Percentiles rank a stretch among this genome's conserved stretches.
These are phyloP conservation scores for Loripinus fragilis DNA, from an alignment of 2,888 invertebrate genomes.

Conservation along the genomic window DNA sequence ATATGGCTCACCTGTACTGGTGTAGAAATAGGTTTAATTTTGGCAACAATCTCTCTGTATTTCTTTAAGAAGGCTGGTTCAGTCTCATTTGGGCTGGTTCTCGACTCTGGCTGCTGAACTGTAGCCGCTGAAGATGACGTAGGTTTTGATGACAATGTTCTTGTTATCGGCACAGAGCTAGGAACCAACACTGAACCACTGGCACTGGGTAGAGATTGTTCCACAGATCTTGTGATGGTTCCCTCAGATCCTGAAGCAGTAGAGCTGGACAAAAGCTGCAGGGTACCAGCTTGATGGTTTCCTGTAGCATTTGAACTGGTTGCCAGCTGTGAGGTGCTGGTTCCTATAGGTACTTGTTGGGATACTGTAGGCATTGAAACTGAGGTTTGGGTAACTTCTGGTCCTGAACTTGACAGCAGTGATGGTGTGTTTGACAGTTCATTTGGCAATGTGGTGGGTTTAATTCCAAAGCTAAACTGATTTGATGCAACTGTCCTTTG, in stretches of 20 bases:
- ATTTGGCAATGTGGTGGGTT: too few relatives aligned
- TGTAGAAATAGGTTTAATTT: constrained; percentile 23
- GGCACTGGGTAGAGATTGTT: not conserved
- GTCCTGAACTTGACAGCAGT: too few relatives aligned
- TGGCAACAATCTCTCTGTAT: constrained; percentile 46
- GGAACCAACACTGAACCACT: too few relatives aligned
- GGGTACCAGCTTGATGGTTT: too few relatives aligned
- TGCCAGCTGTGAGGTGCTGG: too few relatives aligned
- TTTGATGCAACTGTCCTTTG: too few relatives aligned
- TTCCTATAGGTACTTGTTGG: not conserved
- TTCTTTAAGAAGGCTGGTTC: constrained; percentile 40
- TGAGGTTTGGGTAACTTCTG: not conserved
- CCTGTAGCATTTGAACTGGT: too few relatives aligned
- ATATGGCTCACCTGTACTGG: not conserved
- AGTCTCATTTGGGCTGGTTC: not conserved
- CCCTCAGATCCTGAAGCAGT: not conserved
- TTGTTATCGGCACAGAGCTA: not conserved
- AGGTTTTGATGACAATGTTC: not conserved
- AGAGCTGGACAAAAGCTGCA: not conserved
- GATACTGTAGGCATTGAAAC: not conserved
- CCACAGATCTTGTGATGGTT: not conserved
- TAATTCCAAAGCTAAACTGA: too few relatives aligned
- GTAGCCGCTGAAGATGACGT: not conserved
- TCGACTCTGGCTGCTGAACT: not conserved
- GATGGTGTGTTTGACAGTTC: too few relatives aligned